Percentiles rank a stretch among this genome's conserved stretches.
Evolutionary conservation across 2,797 vertebrate species (phyloP).

Genomic region (Nannoperca australis): DNA sequence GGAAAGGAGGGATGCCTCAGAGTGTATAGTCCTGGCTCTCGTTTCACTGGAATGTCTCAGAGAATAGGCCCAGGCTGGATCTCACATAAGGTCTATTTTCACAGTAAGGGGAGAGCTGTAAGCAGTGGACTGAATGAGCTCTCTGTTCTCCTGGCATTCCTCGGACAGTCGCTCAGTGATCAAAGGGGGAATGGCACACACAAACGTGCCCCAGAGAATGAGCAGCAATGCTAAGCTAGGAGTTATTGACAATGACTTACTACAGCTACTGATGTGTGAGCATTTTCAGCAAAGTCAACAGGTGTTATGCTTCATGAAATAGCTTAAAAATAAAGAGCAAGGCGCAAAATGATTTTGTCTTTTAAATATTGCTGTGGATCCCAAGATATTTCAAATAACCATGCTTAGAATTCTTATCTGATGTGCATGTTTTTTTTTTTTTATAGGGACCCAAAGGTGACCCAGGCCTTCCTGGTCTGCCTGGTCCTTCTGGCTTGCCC

Average conservation of each 20-base stretch:
- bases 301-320: not conserved
- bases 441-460: slow-evolving; percentile 92
- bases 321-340: not conserved
- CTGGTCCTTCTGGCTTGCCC: slow-evolving; percentile 92
- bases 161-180: slow-evolving; percentile 61
- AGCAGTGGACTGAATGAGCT: slow-evolving; percentile 86
- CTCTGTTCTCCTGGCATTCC: slow-evolving; percentile 88
- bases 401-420: slow-evolving; percentile 9
- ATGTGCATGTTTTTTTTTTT: slow-evolving; percentile 50
- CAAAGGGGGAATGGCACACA: slow-evolving; percentile 66
- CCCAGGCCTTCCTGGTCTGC: slow-evolving; percentile 93
- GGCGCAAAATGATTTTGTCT: not conserved
- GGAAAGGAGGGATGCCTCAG: slow-evolving; percentile 18
- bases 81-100: slow-evolving; percentile 87
- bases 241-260: not conserved
- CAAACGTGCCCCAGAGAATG: slow-evolving; percentile 51
- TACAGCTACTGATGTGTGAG: not conserved
- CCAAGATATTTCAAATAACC: not conserved
- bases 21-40: slow-evolving; percentile 48
- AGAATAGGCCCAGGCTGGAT: slow-evolving; percentile 82
- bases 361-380: not conserved
- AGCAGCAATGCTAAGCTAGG: slow-evolving; percentile 17
- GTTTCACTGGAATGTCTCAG: slow-evolving; percentile 71
- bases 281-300: not conserved
- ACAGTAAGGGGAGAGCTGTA: slow-evolving; percentile 80